Evolutionary conservation across 2,888 invertebrate species (phyloP).

Genomic region (Globia sparganii): DNA sequence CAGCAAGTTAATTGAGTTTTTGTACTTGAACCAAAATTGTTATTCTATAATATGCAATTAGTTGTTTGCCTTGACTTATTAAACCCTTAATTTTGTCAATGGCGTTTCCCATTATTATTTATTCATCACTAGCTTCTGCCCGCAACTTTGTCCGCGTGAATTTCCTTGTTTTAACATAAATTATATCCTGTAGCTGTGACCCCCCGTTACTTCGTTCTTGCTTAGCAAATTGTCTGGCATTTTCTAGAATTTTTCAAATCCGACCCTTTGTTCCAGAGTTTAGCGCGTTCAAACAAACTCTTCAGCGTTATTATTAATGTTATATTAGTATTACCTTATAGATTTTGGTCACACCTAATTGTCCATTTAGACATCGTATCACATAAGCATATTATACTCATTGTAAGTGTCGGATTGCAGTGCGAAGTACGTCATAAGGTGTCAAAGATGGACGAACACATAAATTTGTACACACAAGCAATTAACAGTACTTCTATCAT

Average conservation of each 20-base stretch:
- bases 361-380: neutral
- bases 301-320: neutral
- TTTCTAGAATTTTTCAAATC: neutral
- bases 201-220: neutral
- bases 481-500: neutral
- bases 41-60: slow-evolving; percentile 39
- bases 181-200: neutral
- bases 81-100: neutral
- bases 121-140: neutral
- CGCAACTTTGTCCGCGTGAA: neutral
- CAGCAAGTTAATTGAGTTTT: slow-evolving; percentile 42
- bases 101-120: neutral
- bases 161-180: neutral
- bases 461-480: slow-evolving; percentile 5
- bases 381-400: neutral
- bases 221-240: too few species aligned
- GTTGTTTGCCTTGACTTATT: slow-evolving; percentile 27
- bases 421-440: slow-evolving; percentile 15
- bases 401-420: slow-evolving; percentile 24
- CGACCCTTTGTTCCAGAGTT: neutral
- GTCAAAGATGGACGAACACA: slow-evolving; percentile 13
- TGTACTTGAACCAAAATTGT: slow-evolving; percentile 47
- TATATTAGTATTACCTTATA: too few species aligned
- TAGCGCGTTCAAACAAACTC: neutral
- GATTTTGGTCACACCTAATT: neutral